These are phyloP conservation scores for Belonocnema kinseyi DNA, from an alignment of 1,140 invertebrate species.

Conservation along the genomic window DNA sequence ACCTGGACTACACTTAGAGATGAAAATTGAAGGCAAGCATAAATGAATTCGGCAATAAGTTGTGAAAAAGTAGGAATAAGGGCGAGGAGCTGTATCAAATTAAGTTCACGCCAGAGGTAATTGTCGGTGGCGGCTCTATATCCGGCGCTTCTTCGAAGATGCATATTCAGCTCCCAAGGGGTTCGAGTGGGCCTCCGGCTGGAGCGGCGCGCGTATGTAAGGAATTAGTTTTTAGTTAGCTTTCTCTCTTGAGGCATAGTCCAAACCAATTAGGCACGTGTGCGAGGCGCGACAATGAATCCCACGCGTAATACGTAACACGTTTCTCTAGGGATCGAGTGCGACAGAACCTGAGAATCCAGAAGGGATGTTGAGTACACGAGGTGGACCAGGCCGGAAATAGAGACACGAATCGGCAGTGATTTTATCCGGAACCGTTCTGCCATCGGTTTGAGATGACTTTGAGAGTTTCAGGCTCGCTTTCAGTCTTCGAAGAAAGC, in stretches of 20 bases:
- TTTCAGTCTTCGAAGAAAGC: neutral
- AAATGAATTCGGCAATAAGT: constrained; percentile 42
- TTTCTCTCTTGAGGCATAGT: constrained; percentile 57
- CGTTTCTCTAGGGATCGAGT: constrained; percentile 55
- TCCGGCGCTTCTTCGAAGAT: constrained; percentile 74
- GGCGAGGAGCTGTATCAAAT: constrained; percentile 65
- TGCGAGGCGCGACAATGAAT: constrained; percentile 66
- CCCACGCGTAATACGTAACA: constrained; percentile 63
- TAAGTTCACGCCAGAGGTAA: constrained; percentile 69
- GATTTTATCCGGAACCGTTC: constrained; percentile 47
- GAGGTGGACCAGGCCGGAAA: constrained; percentile 46
- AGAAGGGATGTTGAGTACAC: constrained; percentile 44
- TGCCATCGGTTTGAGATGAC: constrained; percentile 16
- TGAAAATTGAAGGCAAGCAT: constrained; percentile 11
- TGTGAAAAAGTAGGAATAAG: constrained; percentile 35
- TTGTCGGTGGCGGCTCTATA: constrained; percentile 75
- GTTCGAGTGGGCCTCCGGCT: constrained; percentile 28
- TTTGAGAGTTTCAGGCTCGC: constrained; percentile 10
- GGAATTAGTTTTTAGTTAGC: constrained; percentile 73
- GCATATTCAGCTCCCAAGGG: constrained; percentile 42
- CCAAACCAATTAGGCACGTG: constrained; percentile 71
- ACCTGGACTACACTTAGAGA: neutral
- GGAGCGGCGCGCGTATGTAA: constrained; percentile 67
- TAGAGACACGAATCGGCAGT: constrained; percentile 45
- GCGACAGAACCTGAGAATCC: constrained; percentile 41